These are phyloP conservation scores for Tachuris rubrigastra DNA, from an alignment of 2,113 vertebrate genomes.

Conservation along the genomic window DNA sequence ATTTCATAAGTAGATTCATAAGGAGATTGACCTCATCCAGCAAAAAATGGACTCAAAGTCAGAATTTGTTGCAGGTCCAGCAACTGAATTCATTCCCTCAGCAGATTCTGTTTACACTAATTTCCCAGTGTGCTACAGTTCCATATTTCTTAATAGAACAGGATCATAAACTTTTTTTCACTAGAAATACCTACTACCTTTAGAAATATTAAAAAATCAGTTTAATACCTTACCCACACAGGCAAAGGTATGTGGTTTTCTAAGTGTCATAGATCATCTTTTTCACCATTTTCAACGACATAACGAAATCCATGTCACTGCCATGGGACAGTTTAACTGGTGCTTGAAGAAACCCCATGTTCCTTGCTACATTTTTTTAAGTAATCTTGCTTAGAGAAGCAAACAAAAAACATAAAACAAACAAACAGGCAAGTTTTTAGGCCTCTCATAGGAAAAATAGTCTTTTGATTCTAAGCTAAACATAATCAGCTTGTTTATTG, in stretches of 20 bases:
- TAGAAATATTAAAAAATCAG: background rate
- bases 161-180: background rate
- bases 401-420: background rate
- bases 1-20: background rate
- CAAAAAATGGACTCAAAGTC: background rate
- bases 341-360: background rate
- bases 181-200: background rate
- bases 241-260: background rate
- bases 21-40: background rate
- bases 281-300: background rate
- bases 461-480: background rate
- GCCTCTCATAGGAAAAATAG: background rate
- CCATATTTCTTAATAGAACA: background rate
- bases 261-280: background rate
- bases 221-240: fast-evolving
- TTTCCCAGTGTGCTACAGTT: background rate
- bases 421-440: background rate
- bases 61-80: background rate
- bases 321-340: background rate
- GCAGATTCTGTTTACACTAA: background rate
- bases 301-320: background rate
- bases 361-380: background rate
- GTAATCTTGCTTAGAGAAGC: background rate
- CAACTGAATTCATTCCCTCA: background rate
- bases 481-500: background rate